Conservation (phyloP, 2,797 vertebrate genomes). For the Xenentodon cancila region DNA sequence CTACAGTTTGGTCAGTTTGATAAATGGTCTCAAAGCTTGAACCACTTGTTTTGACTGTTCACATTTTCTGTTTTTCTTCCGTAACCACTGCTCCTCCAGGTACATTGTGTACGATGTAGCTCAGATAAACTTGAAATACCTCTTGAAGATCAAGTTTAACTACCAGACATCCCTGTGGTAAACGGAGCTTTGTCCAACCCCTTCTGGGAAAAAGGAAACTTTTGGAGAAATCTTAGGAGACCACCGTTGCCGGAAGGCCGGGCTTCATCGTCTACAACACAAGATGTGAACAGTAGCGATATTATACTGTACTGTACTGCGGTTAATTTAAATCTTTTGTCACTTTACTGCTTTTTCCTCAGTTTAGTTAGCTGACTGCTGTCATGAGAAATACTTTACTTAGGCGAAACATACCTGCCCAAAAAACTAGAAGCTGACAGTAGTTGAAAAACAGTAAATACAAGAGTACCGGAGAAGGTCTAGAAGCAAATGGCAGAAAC, state of each 20-base stretch:
- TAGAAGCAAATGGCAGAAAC: conserved; percentile 15
- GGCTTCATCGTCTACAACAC: conserved; percentile 46
- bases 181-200: conserved; percentile 44
- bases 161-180: conserved; percentile 96
- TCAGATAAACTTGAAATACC: conserved; percentile 96
- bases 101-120: conserved; percentile 97
- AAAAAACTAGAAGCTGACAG: conserved; percentile 1
- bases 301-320: background rate
- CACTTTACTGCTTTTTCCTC: conserved; percentile 62
- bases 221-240: conserved; percentile 23
- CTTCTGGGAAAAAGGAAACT: conserved; percentile 14
- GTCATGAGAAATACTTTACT: conserved; percentile 42
- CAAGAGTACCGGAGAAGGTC: conserved; percentile 8
- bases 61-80: conserved; percentile 57
- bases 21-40: background rate
- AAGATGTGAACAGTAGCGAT: conserved; percentile 39
- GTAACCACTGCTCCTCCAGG: conserved; percentile 85
- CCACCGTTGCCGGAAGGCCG: conserved; percentile 38
- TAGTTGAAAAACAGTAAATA: conserved; percentile 17
- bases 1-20: background rate
- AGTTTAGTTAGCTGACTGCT: conserved; percentile 42
- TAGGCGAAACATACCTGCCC: conserved; percentile 33
- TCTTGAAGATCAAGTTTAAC: conserved; percentile 97
- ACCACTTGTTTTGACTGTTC: background rate
- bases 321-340: conserved; percentile 47